A percentile compares a stretch with the other conserved stretches of the same genome.
phyloP scores from a whole-genome alignment of 2,888 invertebrate genomes.

The Lathronympha strigana region DNA sequence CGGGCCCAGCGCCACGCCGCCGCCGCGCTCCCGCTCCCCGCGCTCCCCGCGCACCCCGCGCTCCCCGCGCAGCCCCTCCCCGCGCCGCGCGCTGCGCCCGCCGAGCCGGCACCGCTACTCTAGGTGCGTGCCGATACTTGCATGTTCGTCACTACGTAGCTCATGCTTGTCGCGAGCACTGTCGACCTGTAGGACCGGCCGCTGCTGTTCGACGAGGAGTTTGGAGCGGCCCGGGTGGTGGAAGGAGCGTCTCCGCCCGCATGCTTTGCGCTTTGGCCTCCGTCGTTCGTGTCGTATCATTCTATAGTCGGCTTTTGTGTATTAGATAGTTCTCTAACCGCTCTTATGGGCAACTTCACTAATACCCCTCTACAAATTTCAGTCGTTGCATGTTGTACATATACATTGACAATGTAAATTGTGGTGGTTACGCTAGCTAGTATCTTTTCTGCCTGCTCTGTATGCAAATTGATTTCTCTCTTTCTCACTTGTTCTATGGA shows the following conservation, averaged over 20 bases:
- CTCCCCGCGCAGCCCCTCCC: constrained; percentile 42
- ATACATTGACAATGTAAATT: constrained; percentile 3
- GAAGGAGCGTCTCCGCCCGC: background rate
- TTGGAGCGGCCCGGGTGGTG: background rate
- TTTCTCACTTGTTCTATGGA: background rate
- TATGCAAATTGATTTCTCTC: background rate
- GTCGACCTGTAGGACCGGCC: too few relatives aligned
- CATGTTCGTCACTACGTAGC: background rate
- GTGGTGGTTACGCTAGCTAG: constrained; percentile 19
- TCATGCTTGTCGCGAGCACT: background rate
- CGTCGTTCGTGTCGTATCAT: constrained; percentile 10
- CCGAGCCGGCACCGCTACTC: constrained; percentile 70
- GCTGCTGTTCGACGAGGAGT: background rate
- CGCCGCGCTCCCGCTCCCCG: constrained; percentile 52
- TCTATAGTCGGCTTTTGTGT: constrained; percentile 9
- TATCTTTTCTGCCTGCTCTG: background rate
- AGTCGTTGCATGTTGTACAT: constrained; percentile 20
- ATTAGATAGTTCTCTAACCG: constrained; percentile 6
- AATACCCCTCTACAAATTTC: background rate
- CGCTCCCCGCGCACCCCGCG: constrained; percentile 53
- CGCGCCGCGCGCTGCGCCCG: constrained; percentile 49
- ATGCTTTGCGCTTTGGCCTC: constrained; percentile 11
- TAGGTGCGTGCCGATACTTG: constrained; percentile 67
- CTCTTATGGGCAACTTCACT: background rate
- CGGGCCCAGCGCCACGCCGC: constrained; percentile 55